Evolutionary conservation across 2,113 vertebrate species (phyloP), one percentile per base, ranked within the genome.

Genomic region (Tupaia chinensis): DNA sequence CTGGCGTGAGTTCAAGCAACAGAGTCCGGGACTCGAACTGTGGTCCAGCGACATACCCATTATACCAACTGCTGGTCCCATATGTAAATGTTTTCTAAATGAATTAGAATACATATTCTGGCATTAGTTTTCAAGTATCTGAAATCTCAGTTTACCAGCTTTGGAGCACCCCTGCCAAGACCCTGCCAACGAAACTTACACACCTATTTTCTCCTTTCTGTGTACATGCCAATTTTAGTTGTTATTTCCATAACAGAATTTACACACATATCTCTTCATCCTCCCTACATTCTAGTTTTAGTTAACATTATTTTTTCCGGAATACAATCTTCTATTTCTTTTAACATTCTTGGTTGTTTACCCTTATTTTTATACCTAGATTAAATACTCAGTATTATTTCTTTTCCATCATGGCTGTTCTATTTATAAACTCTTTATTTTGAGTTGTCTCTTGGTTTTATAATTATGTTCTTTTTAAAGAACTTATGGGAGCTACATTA

Each of bases 21-120:
- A 44, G 44, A 44, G 44, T 44, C 44, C 44, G 5, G 44, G 5
- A 44, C 44, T 44, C 44, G 44, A 44, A 44, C 44, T 5, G 5
- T 44, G 44, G 44, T 44, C 44, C 44, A 44, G 44, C 44, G 44
- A 44, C 44, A 44, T 44, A 44, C 44, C 44, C 44, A 5, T 44
- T 44, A 44, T 4, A 44, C 44, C 44, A 44, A 44, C 44, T 44
- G 44, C 44, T 44, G 44, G 44, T 44, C 44, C 44, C 44, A 44
- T 96, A 34, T 80, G 29, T 74, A 63, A 27, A 32, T 29, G 3
- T 66, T 80, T 91, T 89, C 56, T 69, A 60, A 86, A 20, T 86
- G 29, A 89, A 77, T 95, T 66, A 92, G 76, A 87, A 74, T 56
- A 84, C n/a, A 91, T 68, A 92, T 29, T 83, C 32, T 93, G 68